Conservation (phyloP, 1,140 invertebrate genomes). For the Drosophila sp. region DNA sequence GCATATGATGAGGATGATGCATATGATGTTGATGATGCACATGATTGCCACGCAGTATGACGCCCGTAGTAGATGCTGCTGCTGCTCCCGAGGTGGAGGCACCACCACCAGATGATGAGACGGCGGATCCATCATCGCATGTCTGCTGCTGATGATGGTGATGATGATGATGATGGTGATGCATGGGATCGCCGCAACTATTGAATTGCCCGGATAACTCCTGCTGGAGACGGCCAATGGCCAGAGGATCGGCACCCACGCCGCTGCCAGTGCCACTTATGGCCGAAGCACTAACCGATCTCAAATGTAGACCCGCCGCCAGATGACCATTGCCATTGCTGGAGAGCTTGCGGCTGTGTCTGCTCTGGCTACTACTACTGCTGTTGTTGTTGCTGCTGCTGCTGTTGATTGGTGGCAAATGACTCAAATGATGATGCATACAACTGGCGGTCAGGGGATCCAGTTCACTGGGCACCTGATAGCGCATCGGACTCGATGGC, state of each 20-base stretch:
- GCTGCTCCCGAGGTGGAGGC: constrained; percentile 16
- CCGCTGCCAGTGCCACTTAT: constrained; percentile 64
- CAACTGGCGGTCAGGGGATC: constrained; percentile 43
- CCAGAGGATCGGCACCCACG: constrained; percentile 53
- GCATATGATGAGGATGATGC: constrained; percentile 71
- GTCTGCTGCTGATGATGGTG: constrained; percentile 72
- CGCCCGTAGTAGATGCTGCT: constrained; percentile 15
- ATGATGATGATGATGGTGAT: constrained; percentile 79
- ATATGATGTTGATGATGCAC: constrained; percentile 64
- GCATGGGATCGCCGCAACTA: constrained; percentile 72
- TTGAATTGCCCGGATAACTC: constrained; percentile 64
- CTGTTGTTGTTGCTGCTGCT: neutral
- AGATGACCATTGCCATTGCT: constrained; percentile 36
- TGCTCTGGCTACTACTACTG: constrained; percentile 49
- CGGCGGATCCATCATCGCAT: constrained; percentile 17
- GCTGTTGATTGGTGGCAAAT: constrained; percentile 22
- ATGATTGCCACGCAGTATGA: constrained; percentile 47
- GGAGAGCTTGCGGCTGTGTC: constrained; percentile 59
- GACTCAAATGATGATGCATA: constrained; percentile 53
- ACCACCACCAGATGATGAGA: neutral
- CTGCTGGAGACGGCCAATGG: constrained; percentile 63
- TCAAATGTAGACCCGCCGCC: constrained; percentile 47
- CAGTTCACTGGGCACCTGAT: constrained; percentile 72
- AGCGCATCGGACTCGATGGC: constrained; percentile 86
- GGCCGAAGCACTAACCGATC: constrained; percentile 76